Conservation (phyloP, 2,888 invertebrate species). For the Caenorhabditis afra region DNA sequence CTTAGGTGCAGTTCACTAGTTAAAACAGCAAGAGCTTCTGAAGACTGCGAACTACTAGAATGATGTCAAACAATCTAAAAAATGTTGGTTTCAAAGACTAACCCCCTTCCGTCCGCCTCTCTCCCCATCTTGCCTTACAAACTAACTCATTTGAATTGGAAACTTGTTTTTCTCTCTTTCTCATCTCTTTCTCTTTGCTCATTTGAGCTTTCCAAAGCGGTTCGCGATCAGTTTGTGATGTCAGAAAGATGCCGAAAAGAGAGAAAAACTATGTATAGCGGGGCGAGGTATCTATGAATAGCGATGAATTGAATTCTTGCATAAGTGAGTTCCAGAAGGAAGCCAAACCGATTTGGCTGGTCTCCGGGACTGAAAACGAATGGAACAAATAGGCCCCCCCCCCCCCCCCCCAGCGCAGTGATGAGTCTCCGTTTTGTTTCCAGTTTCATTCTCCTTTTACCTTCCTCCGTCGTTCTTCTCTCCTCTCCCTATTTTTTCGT, state of each 20-base stretch:
- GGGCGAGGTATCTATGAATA: neutral
- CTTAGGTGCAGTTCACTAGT: too few species aligned
- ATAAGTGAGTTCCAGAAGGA: too few species aligned
- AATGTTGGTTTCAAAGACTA: conserved; percentile 5
- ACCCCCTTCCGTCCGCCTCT: conserved; percentile 1
- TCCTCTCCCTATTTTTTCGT: neutral
- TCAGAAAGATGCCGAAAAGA: neutral
- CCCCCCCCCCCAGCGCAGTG: too few species aligned
- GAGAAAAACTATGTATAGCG: too few species aligned
- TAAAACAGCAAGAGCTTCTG: too few species aligned
- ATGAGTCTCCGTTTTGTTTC: too few species aligned
- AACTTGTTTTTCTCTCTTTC: conserved; percentile 45
- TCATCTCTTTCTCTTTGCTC: neutral
- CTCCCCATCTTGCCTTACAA: neutral
- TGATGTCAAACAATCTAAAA: conserved; percentile 10
- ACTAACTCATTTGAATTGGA: conserved; percentile 40
- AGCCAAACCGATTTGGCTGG: too few species aligned
- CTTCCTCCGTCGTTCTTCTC: too few species aligned
- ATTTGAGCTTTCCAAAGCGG: conserved; percentile 22
- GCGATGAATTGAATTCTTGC: too few species aligned
- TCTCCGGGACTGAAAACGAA: too few species aligned
- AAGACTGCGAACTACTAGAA: neutral
- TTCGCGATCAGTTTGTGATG: conserved; percentile 5
- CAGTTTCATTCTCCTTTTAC: too few species aligned
- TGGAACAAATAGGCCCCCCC: too few species aligned